phyloP scores from a whole-genome alignment of 2,797 vertebrate species.

The Euthynnus affinis region DNA sequence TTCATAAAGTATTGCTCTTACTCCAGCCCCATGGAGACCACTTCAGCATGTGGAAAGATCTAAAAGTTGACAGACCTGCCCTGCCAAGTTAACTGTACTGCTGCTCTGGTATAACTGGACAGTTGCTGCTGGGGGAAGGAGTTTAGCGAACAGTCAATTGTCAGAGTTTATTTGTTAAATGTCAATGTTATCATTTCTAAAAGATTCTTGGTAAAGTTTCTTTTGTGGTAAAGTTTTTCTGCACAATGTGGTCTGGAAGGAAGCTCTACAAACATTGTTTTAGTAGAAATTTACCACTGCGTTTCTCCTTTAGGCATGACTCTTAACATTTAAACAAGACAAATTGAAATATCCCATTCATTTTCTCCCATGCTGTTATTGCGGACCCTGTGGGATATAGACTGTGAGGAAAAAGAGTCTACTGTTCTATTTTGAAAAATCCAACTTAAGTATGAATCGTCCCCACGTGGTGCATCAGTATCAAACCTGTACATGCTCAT shows the following conservation, averaged over 20 bases:
- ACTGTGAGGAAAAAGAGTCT: slow-evolving; percentile 17
- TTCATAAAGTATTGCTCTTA: too few species aligned
- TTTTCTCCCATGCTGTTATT: slow-evolving; percentile 1
- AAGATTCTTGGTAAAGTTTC: not conserved
- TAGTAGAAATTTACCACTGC: not conserved
- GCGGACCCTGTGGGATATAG: slow-evolving; percentile 14
- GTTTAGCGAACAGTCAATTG: not conserved
- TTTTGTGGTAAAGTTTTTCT: not conserved
- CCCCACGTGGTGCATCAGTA: slow-evolving; percentile 27
- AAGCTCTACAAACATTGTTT: slow-evolving; percentile 9
- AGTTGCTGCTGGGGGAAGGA: too few species aligned
- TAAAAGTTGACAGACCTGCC: too few species aligned
- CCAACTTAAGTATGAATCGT: slow-evolving; percentile 25
- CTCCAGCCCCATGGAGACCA: too few species aligned
- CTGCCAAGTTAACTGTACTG: too few species aligned
- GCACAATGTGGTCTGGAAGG: not conserved
- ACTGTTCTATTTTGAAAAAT: slow-evolving; percentile 1
- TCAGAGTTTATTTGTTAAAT: slow-evolving; percentile 3
- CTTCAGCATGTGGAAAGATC: too few species aligned
- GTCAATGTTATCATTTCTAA: not conserved
- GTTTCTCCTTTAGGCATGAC: slow-evolving; percentile 8
- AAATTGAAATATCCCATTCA: slow-evolving; percentile 29
- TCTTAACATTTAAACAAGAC: slow-evolving; percentile 23
- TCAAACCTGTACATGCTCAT: slow-evolving; percentile 29
- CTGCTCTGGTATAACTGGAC: too few species aligned